Conservation (phyloP, 2,113 vertebrate species). For the Melanocharis versteri region DNA sequence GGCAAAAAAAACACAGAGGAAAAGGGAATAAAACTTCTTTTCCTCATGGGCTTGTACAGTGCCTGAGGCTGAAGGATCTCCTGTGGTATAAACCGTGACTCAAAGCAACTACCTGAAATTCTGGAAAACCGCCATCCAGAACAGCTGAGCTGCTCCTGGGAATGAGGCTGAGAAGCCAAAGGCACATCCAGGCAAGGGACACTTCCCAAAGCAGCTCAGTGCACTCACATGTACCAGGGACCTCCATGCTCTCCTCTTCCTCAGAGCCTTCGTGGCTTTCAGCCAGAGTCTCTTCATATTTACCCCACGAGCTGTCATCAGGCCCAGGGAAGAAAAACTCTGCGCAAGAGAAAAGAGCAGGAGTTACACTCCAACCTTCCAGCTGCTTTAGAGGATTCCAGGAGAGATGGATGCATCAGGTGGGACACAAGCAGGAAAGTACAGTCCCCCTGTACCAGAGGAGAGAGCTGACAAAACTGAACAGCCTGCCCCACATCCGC, state of each 20-base stretch:
- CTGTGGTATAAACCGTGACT: accelerated
- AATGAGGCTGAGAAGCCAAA: neutral
- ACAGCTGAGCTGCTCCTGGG: neutral
- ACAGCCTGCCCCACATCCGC: neutral
- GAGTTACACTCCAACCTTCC: neutral
- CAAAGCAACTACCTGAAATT: neutral
- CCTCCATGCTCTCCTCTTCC: constrained; percentile 65
- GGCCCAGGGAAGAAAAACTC: constrained; percentile 71
- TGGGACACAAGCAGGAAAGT: neutral
- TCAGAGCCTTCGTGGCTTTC: constrained; percentile 65
- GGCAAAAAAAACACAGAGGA: neutral
- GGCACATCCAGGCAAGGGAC: neutral
- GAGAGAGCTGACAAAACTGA: neutral
- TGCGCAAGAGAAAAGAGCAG: neutral
- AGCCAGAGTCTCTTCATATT: constrained; percentile 68
- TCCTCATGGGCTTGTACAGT: neutral
- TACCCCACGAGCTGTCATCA: constrained; percentile 68
- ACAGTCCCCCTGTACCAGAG: neutral
- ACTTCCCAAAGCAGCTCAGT: neutral
- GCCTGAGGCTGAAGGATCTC: neutral
- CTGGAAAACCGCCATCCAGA: neutral
- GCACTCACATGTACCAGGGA: constrained; percentile 59
- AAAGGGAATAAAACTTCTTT: neutral
- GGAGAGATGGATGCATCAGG: accelerated
- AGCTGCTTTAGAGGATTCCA: neutral